Base-by-base conservation (phyloP, 1,140 invertebrate species). In the Diprion similis region DNA sequence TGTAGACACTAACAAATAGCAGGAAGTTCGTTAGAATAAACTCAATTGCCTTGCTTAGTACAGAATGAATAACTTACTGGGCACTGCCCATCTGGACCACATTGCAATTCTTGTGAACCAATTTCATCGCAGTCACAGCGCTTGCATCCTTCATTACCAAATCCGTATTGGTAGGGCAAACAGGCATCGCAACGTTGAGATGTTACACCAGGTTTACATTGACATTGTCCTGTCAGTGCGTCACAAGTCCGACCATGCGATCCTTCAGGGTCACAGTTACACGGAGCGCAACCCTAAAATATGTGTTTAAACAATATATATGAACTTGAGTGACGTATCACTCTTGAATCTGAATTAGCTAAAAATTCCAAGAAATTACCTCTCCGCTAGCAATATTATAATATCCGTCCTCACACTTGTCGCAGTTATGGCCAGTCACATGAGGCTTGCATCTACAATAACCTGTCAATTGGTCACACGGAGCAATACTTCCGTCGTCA, bases 111-210 rank as follows among this genome's bases (percentile, higher is more conserved):
- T 71, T 92, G 91, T 6, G 96, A 97, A 17, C 97, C 97, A 81
- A 97, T 94, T 13, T 89, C 89, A 82, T 98, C 97, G 83, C 97
- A 98, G 64, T 97, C 93, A 78, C 97, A 98, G 15, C 92, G 87
- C 76, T 93, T 92, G 79, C 96, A 98, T 4, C 96, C 96, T 8
- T 96, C 93, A 3, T 84, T 75, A 15, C 96, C 95, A 86, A 98
- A 99, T 66, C 97, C 97, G 83, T 95, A 99, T 82, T 97, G 95
- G 84, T 94, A 93, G 0, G 93, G 89, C 73, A 92, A 91, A 82
- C 97, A 99, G 75, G 92, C 90, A 79, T 98, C 95, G 82, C 97
- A 99, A 67, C 92, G 91, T 76, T 87, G 92, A 85, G 96, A 97
- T 9, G 94, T 95, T 45, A 98, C 92, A 17, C 96, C 96, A 8